These are phyloP conservation scores for Trachops cirrhosus DNA, from an alignment of 2,797 vertebrate genomes.

Conservation along the genomic window DNA sequence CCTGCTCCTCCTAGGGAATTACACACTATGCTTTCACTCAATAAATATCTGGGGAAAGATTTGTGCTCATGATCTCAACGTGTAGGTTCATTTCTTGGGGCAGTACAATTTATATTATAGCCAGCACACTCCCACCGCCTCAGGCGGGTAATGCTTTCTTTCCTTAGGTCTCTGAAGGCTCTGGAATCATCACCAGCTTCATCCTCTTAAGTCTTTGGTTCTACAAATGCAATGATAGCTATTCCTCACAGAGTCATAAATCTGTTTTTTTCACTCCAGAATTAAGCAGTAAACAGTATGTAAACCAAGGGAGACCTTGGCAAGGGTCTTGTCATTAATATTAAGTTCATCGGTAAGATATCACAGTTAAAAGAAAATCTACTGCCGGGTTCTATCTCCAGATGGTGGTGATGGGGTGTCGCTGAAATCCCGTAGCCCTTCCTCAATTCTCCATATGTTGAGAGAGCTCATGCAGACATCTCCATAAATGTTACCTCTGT, in stretches of 20 bases:
- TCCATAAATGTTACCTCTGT: constrained; percentile 53
- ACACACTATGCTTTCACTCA: constrained; percentile 18
- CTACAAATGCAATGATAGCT: constrained; percentile 42
- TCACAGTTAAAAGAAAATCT: constrained; percentile 36
- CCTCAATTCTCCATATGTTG: constrained; percentile 66
- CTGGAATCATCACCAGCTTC: background rate
- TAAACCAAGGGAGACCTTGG: constrained; percentile 15
- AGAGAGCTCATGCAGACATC: constrained; percentile 54
- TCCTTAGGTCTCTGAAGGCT: background rate
- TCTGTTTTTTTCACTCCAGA: constrained; percentile 30
- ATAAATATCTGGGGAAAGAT: constrained; percentile 50
- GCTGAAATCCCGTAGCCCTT: constrained; percentile 54
- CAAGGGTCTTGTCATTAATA: constrained; percentile 50
- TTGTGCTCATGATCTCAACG: constrained; percentile 28
- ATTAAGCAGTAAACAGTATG: constrained; percentile 12
- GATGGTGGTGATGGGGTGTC: constrained; percentile 68
- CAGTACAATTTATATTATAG: background rate
- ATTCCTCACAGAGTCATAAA: constrained; percentile 7
- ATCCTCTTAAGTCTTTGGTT: constrained; percentile 18
- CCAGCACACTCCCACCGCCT: background rate
- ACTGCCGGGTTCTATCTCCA: constrained; percentile 56
- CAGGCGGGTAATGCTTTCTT: background rate
- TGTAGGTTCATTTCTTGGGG: background rate
- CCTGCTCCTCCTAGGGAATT: background rate
- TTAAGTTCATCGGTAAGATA: constrained; percentile 52